Percentiles rank a stretch among this genome's conserved stretches.
Conservation (phyloP, 2,113 vertebrate species). For the Ptyas mucosa region DNA sequence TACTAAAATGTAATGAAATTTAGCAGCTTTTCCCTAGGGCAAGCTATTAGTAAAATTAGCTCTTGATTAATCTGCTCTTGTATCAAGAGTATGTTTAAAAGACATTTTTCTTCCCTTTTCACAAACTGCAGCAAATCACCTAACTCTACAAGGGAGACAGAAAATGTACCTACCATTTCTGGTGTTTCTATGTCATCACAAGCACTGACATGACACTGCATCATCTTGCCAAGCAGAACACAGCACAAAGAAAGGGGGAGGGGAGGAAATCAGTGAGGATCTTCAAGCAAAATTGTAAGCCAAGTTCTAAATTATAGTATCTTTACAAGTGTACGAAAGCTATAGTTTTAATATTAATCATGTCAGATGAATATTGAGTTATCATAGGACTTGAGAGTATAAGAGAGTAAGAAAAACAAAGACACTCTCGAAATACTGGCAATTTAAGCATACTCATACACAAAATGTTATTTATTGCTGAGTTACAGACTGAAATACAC, state of each 20-base stretch:
- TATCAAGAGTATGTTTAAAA: background rate
- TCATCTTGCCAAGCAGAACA: constrained; percentile 51
- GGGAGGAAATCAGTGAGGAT: constrained; percentile 19
- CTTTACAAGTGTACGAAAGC: background rate
- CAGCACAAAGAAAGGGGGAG: constrained; percentile 1
- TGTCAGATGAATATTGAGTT: background rate
- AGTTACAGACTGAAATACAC: background rate
- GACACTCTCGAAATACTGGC: background rate
- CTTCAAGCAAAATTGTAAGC: background rate
- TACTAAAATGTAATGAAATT: background rate
- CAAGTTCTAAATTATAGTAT: background rate
- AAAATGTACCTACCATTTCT: constrained; percentile 55
- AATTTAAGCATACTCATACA: background rate
- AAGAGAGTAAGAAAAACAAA: background rate
- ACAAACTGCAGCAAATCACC: constrained; percentile 1
- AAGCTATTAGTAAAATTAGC: rapidly evolving
- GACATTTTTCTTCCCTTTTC: background rate
- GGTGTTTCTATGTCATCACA: constrained; percentile 68
- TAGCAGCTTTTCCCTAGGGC: background rate
- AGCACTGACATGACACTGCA: constrained; percentile 67
- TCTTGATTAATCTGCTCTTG: background rate
- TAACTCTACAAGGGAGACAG: background rate
- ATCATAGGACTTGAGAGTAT: background rate
- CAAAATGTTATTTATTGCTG: background rate
- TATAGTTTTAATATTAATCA: background rate